Evolutionary conservation across 1,140 invertebrate genomes (phyloP), one percentile per base, ranked within the genome.

Genomic region (Drosophila virilis): DNA sequence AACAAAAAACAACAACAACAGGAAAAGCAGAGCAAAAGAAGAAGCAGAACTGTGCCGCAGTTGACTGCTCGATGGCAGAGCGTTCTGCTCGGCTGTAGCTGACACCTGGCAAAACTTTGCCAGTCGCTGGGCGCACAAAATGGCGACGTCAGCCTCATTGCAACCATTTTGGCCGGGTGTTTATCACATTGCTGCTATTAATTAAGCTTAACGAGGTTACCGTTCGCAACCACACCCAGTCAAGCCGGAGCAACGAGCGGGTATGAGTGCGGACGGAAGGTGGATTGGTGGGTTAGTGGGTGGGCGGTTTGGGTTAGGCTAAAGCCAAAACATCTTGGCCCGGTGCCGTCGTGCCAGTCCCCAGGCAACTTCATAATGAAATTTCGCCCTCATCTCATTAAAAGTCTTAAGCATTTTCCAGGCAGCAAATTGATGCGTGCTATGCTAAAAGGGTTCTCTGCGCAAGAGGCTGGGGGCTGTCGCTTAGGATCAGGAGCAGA

Each of bases 201-300:
- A 91, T 91, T 91, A 91, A 91, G 90, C 91, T 91, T 91, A 91
- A 91, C 91, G 91, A 91, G 83, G 91, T 91, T 91, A 91, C 91
- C 85, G 78, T 68, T 80, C 78, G 78, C 84, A 89, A 88, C 83
- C 85, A 83, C 80, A 90, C 77, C 80, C 77, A 77, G 51, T 62
- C 42, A 67, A 40, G 12, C 37, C 52, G 45, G 32, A 15, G 37
- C 38, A 32, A 43, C 40, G 40, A 9, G 35, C 13, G 43, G 12
- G 32, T 32, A 15, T 32, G 15, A 22, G 42, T 33, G 9, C 28
- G 38, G 45, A 37, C 33, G 0, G n/a, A 37, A 38, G 42, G 42
- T 48, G 43, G 15, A n/a, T n/a, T 32, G 2, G 22, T 5, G 37
- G 5, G 33, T 0, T n/a, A 6, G 37, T 1, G 33, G 35, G 9